Conservation (phyloP, 2,797 vertebrate species). For the Cuculus canorus region DNA sequence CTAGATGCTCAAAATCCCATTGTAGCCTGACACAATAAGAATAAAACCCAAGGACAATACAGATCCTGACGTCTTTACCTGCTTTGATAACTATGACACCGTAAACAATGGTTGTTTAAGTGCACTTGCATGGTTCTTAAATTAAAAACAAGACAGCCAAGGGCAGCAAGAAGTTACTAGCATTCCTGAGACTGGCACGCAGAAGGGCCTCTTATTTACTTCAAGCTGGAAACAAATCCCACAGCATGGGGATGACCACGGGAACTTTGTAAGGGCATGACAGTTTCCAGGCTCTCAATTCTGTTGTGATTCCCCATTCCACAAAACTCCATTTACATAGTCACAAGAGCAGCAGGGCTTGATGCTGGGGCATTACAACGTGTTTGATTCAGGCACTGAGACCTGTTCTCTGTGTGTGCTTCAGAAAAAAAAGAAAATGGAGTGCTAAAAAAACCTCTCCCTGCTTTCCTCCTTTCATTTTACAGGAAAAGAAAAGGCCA, state of each 20-base stretch:
- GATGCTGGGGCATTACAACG: neutral
- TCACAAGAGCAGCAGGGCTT: neutral
- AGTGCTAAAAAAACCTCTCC: conserved; percentile 34
- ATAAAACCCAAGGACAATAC: conserved; percentile 67
- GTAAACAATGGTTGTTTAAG: conserved; percentile 72
- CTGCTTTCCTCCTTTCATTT: conserved; percentile 42
- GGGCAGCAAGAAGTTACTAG: conserved; percentile 63
- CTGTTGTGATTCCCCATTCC: neutral
- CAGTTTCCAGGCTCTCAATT: conserved; percentile 24
- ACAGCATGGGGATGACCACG: neutral
- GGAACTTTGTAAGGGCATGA: neutral
- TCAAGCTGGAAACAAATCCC: conserved; percentile 49
- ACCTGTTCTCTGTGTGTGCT: conserved; percentile 2
- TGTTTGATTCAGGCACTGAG: neutral
- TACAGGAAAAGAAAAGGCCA: conserved; percentile 53
- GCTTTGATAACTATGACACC: conserved; percentile 73
- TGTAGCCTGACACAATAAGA: conserved; percentile 62
- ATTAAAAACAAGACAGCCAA: conserved; percentile 75
- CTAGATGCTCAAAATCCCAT: conserved; percentile 56
- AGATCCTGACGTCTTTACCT: conserved; percentile 72
- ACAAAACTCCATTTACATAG: conserved; percentile 17
- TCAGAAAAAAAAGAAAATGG: conserved; percentile 28
- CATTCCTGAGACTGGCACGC: conserved; percentile 34
- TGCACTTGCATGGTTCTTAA: conserved; percentile 69
- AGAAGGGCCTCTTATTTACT: conserved; percentile 41